These are phyloP conservation scores for Priocnemis perturbator DNA, from an alignment of 2,888 invertebrate genomes.

Conservation along the genomic window DNA sequence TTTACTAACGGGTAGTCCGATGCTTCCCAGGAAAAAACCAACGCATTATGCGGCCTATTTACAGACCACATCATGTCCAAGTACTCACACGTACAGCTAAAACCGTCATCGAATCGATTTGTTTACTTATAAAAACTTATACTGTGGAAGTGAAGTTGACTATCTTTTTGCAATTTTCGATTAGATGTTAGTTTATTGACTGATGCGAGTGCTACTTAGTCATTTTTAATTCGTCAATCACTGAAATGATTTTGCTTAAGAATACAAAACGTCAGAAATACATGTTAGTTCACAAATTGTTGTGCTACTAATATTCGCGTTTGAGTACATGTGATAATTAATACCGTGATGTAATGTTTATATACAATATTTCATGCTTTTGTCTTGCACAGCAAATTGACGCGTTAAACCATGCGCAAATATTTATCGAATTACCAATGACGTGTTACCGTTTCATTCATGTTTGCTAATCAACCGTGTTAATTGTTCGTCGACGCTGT, in stretches of 20 bases:
- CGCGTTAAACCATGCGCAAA: no score
- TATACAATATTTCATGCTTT: neutral
- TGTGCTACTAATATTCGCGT: no score
- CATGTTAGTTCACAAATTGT: no score
- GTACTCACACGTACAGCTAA: slow-evolving; percentile 52
- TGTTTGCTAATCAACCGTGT: no score
- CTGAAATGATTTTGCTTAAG: neutral
- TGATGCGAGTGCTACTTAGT: no score
- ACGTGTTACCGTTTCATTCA: no score
- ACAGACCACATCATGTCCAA: slow-evolving; percentile 57
- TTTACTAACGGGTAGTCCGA: slow-evolving; percentile 61
- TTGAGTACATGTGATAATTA: neutral
- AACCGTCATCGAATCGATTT: slow-evolving; percentile 50
- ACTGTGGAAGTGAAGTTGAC: slow-evolving; percentile 65
- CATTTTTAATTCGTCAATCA: no score
- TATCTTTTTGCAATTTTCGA: slow-evolving; percentile 55
- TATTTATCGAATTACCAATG: no score
- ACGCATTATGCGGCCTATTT: slow-evolving; percentile 58
- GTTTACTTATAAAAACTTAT: slow-evolving; percentile 48
- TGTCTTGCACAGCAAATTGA: neutral
- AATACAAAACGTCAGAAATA: no score
- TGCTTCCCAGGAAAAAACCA: slow-evolving; percentile 65
- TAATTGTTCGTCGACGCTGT: no score
- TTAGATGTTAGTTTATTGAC: no score
- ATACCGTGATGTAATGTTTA: neutral